Conservation (phyloP, 2,888 invertebrate species). For the Noctua janthe region DNA sequence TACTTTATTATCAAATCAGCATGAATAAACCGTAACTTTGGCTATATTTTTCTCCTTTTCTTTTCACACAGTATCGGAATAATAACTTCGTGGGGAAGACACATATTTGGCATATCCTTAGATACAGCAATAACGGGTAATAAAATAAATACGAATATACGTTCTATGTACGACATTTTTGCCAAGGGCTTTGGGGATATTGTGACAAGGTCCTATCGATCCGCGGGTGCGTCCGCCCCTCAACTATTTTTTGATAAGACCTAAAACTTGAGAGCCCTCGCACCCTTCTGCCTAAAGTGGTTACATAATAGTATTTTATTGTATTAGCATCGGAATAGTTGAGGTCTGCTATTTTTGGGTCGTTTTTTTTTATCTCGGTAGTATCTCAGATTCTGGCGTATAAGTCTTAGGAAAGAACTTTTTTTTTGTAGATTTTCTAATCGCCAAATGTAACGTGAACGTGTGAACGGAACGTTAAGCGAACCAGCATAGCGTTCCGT, state of each 20-base stretch:
- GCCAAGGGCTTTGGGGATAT: constrained; percentile 18
- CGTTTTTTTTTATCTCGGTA: constrained; percentile 11
- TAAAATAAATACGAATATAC: constrained; percentile 53
- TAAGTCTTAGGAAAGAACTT: neutral
- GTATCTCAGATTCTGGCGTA: neutral
- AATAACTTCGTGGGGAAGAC: constrained; percentile 30
- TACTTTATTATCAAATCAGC: constrained; percentile 59
- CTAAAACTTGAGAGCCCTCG: constrained; percentile 43
- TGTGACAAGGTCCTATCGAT: constrained; percentile 38
- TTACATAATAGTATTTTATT: constrained; percentile 61
- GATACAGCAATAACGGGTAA: constrained; percentile 47
- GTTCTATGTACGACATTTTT: constrained; percentile 14
- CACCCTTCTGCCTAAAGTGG: constrained; percentile 44
- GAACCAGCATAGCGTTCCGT: neutral
- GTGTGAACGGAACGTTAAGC: neutral
- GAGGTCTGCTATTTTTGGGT: constrained; percentile 12
- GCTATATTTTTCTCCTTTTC: constrained; percentile 30
- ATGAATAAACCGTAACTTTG: constrained; percentile 50
- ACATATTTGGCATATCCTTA: constrained; percentile 52
- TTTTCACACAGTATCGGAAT: constrained; percentile 31
- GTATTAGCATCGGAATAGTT: constrained; percentile 57
- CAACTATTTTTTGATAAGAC: constrained; percentile 43
- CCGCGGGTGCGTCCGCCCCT: constrained; percentile 13
- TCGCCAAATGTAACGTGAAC: neutral
- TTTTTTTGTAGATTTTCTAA: neutral